phyloP scores from a whole-genome alignment of 1,140 invertebrate species.

The Thaumetopoea pityocampa region DNA sequence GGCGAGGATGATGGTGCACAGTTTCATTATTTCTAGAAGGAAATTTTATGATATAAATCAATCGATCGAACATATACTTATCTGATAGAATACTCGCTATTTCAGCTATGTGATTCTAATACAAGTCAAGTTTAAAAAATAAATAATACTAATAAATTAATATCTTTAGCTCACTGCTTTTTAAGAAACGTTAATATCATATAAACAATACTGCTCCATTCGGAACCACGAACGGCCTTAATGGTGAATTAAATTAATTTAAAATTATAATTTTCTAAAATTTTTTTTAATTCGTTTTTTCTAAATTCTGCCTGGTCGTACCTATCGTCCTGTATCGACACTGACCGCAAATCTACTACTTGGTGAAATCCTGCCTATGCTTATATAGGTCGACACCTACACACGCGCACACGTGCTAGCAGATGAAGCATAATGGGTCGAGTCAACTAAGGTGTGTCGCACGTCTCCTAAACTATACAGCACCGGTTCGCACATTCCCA shows the following conservation, averaged over 20 bases:
- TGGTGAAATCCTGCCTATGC: constrained; percentile 34
- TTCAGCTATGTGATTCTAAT: neutral
- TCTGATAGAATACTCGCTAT: neutral
- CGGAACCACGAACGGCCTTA: too few relatives aligned
- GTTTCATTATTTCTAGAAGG: constrained; percentile 42
- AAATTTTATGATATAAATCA: neutral
- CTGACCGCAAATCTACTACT: constrained; percentile 43
- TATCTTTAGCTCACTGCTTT: too few relatives aligned
- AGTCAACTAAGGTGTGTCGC: constrained; percentile 24
- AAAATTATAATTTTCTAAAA: neutral
- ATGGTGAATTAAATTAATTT: too few relatives aligned
- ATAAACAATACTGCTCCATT: too few relatives aligned
- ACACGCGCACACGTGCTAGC: constrained; percentile 30
- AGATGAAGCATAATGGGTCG: constrained; percentile 25
- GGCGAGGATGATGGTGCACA: constrained; percentile 34
- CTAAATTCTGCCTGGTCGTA: constrained; percentile 24
- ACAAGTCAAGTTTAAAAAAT: neutral
- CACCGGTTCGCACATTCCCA: constrained; percentile 24
- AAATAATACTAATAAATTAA: too few relatives aligned
- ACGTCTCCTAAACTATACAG: constrained; percentile 33
- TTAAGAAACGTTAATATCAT: too few relatives aligned
- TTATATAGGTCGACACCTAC: constrained; percentile 55
- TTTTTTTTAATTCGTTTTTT: constrained; percentile 34
- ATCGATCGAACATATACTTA: neutral
- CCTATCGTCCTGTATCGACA: constrained; percentile 35